Percentiles rank a stretch among this genome's conserved stretches.
Conservation (phyloP, 2,888 invertebrate species). For the Polia nebulosa region DNA sequence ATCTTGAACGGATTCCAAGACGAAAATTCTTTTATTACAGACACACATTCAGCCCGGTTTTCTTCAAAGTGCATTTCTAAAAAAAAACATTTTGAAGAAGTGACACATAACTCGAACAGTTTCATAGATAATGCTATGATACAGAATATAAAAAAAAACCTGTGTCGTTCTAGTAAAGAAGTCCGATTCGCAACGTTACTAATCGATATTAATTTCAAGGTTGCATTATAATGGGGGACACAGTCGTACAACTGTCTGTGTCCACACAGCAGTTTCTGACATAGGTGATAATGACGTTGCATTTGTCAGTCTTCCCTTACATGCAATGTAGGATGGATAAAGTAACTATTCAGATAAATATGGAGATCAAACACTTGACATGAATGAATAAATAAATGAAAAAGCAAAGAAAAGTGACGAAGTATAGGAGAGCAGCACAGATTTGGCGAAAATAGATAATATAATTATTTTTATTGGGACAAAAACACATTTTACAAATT, state of each 20-base stretch:
- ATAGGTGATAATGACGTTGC: slow-evolving; percentile 25
- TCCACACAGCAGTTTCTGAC: slow-evolving; percentile 16
- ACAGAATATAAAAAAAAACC: slow-evolving; percentile 14
- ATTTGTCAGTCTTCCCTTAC: slow-evolving; percentile 27
- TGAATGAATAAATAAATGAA: too few species aligned
- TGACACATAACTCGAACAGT: slow-evolving; percentile 8
- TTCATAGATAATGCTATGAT: slow-evolving; percentile 2
- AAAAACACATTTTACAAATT: too few species aligned
- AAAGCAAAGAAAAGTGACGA: neutral
- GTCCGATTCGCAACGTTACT: slow-evolving; percentile 29
- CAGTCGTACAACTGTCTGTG: slow-evolving; percentile 17
- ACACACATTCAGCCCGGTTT: slow-evolving; percentile 21
- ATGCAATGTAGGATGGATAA: neutral
- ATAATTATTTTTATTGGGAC: too few species aligned
- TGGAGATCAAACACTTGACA: neutral
- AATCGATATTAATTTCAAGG: slow-evolving; percentile 59
- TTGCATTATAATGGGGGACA: slow-evolving; percentile 20
- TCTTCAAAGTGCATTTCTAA: slow-evolving; percentile 35
- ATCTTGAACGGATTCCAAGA: slow-evolving; percentile 56
- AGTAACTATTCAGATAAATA: neutral
- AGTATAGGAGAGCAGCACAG: neutral
- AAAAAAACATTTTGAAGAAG: slow-evolving; percentile 12
- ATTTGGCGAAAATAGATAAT: neutral
- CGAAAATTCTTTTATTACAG: slow-evolving; percentile 28
- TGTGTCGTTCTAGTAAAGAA: slow-evolving; percentile 27